Percentiles rank a stretch among this genome's conserved stretches.
Conservation (phyloP, 2,888 invertebrate genomes). For the Brachypterus glaber region DNA sequence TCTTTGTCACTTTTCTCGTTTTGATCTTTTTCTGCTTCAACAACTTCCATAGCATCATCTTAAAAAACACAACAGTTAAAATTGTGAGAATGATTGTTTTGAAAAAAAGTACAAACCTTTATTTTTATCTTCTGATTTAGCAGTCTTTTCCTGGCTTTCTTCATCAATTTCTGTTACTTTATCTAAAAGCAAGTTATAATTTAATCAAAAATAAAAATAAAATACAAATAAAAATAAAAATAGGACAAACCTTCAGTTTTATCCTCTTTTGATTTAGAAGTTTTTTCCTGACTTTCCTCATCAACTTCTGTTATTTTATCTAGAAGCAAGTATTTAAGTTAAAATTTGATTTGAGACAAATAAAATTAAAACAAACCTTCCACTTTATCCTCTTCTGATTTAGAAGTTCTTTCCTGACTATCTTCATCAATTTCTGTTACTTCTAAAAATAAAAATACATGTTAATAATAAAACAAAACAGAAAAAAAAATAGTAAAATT, state of each 20-base stretch:
- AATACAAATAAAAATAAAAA: too few relatives aligned
- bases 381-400: slow-evolving; percentile 6
- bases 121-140: slow-evolving; percentile 7
- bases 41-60: slow-evolving; percentile 3
- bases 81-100: background rate
- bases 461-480: too few relatives aligned
- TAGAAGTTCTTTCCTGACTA: slow-evolving; percentile 1
- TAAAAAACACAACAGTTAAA: background rate
- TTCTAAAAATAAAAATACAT: too few relatives aligned
- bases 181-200: too few relatives aligned
- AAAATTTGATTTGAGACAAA: too few relatives aligned
- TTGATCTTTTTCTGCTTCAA: slow-evolving; percentile 1
- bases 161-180: slow-evolving; percentile 3
- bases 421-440: slow-evolving; percentile 2
- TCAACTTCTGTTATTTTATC: slow-evolving; percentile 2
- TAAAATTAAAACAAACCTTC: too few relatives aligned
- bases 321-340: too few relatives aligned
- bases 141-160: background rate
- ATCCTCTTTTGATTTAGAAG: slow-evolving; percentile 5
- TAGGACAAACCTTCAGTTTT: too few relatives aligned
- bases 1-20: slow-evolving; percentile 1
- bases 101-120: too few relatives aligned
- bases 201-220: too few relatives aligned
- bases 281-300: slow-evolving; percentile 1
- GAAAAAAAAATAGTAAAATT: too few relatives aligned